Evolutionary conservation across 2,888 invertebrate species (phyloP).

Genomic region (Gastrophysa polygoni): DNA sequence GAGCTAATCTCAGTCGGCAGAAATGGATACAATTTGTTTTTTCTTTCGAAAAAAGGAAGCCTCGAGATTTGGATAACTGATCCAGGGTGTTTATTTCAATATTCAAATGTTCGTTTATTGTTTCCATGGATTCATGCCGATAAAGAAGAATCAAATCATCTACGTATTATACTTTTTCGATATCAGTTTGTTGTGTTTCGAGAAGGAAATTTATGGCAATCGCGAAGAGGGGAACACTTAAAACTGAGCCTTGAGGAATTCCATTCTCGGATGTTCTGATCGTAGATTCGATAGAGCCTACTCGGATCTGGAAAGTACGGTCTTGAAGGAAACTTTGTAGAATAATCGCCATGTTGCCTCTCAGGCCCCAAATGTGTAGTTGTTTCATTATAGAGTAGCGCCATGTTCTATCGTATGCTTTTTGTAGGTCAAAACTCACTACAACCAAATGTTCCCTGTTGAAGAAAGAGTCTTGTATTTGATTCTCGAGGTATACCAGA

Average conservation of each 20-base stretch:
- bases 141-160: background rate
- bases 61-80: background rate
- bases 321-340: slow-evolving; percentile 10
- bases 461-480: slow-evolving; percentile 5
- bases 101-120: background rate
- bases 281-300: background rate
- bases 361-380: slow-evolving; percentile 25
- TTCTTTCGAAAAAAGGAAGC: background rate
- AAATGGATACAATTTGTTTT: background rate
- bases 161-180: background rate
- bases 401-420: slow-evolving; percentile 22
- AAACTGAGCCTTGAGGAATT: slow-evolving; percentile 30
- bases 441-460: slow-evolving; percentile 12
- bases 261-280: slow-evolving; percentile 23
- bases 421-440: slow-evolving; percentile 15
- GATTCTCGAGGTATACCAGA: slow-evolving; percentile 7
- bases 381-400: slow-evolving; percentile 24
- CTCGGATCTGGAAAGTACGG: background rate
- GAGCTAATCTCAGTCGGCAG: background rate
- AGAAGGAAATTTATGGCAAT: slow-evolving; percentile 27
- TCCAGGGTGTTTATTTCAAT: background rate
- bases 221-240: slow-evolving; percentile 25
- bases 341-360: slow-evolving; percentile 23
- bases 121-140: background rate
- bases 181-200: background rate